Evolutionary conservation across 1,140 invertebrate species (phyloP), one percentile per base, ranked within the genome.

Genomic region (Stenopsyche tienmushanensis): DNA sequence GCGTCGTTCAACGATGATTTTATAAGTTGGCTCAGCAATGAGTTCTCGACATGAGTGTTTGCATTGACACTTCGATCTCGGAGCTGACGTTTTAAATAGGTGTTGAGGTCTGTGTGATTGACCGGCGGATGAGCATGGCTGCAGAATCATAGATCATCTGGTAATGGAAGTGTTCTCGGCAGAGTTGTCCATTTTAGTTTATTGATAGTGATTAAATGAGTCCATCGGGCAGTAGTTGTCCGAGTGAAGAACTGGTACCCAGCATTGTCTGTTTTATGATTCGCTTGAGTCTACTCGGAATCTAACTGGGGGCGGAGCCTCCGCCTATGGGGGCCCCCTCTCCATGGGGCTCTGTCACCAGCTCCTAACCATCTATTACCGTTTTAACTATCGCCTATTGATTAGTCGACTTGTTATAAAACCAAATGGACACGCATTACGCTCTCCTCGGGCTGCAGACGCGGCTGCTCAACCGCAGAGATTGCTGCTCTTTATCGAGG

Each of bases 301-400:
- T 21, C 15, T 18, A 17, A 15, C 23, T 20, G 50, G 29, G 53
- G 57, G 57, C 57, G 57, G 57, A 60, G 24, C 44, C 57, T 60
- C 44, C 23, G 8, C 15, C 3, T 21, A 47, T 21, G 57, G 57
- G 42, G 57, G 20, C 18, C 42, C 57, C 57, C 57, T 47, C 29
- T 21, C 18, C 15, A 21, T 41, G 44, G 57, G 42, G 34, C 2
- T 18, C 29, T 57, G 54, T 57, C 54, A 42, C 54, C 29, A 21
- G 54, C 29, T 18, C 15, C 52, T 54, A 34, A 24, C 21, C 24
- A 26, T 26, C 21, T 5, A 47, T 58, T 44, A 21, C 55, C 34
- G 41, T 41, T 58, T 58, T 58, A 21, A 41, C 10, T 26, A 5
- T 24, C 23, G 25, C 52, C 10, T 47, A 47, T 47, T 47, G 44